Evolutionary conservation across 1,140 invertebrate species (phyloP), one percentile per base, ranked within the genome.

Genomic region (Tetraneura akinire): DNA sequence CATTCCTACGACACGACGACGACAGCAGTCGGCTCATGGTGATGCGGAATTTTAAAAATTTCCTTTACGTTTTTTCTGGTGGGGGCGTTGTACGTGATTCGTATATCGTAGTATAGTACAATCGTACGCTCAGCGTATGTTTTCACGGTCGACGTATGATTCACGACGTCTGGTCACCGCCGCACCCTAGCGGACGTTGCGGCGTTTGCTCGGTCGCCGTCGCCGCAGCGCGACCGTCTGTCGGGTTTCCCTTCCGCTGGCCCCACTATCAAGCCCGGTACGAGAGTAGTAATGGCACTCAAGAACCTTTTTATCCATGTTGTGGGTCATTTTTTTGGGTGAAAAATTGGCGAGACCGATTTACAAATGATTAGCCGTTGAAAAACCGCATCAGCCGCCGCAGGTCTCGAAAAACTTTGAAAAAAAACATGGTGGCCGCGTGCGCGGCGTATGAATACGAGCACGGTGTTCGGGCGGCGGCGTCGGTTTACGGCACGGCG

Each of bases 351-450:
- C 9, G 13, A 8, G 0, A 21, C 3, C 11, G 9, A 3, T 23
- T 3, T 3, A 23, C 3, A 16, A 6, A 14, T 11, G 0, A 0
- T n/a, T 0, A 6, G 42, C 14, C n/a, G 3, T 2, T 4, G 6
- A 14, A 18, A 37, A 21, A 32, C 1, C 47, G 26, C 26, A 1
- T 3, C n/a, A 3, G 42, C 6, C n/a, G 55, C 3, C 8, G 8
- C 55, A 8, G 55, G 14, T 0, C 21, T 32, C 0, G 1, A n/a
- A 45, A 45, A 78, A 62, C 21, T 1, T 14, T 0, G 16, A 1
- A 8, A 26, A n/a, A 62, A 78, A 80, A 80, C 78, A 66, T 80
- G 78, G 60, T 80, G 60, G 64, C 49, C 60, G 78, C 64, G 78
- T 80, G 60, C 60, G 78, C 32, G 60, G 60, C 60, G 78, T 70